Evolutionary conservation across 2,888 invertebrate genomes (phyloP).

Genomic region (Thera britannica): DNA sequence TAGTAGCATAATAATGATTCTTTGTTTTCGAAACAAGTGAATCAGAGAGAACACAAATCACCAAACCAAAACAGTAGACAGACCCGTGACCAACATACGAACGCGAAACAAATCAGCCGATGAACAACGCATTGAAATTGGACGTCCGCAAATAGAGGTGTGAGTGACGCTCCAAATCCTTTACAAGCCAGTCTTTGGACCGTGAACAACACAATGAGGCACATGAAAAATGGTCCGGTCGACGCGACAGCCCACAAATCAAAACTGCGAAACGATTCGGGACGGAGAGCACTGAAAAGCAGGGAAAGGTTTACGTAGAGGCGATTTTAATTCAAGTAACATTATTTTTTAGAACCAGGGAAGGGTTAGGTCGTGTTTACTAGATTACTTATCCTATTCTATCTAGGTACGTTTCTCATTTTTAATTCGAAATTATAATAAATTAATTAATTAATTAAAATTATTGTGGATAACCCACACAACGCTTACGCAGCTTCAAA

Average conservation of each 20-base stretch:
- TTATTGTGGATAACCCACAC: too few relatives aligned
- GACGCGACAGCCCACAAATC: slow-evolving; percentile 72
- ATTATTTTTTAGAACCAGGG: neutral
- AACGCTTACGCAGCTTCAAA: too few relatives aligned
- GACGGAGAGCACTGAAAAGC: slow-evolving; percentile 25
- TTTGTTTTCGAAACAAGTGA: neutral
- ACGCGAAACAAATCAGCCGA: slow-evolving; percentile 42
- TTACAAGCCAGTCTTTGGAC: slow-evolving; percentile 52
- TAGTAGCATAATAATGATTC: too few relatives aligned
- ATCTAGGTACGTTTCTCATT: too few relatives aligned
- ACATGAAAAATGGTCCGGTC: slow-evolving; percentile 71
- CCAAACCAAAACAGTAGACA: slow-evolving; percentile 1
- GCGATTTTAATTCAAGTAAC: neutral
- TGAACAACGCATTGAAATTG: slow-evolving; percentile 54
- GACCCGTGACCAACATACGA: slow-evolving; percentile 24
- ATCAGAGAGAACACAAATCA: neutral
- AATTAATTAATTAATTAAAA: too few relatives aligned
- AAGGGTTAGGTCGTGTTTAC: too few relatives aligned
- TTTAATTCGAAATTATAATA: too few relatives aligned
- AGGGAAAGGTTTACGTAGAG: neutral
- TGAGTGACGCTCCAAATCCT: slow-evolving; percentile 59
- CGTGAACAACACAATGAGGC: slow-evolving; percentile 71
- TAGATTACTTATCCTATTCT: too few relatives aligned
- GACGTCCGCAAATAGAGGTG: slow-evolving; percentile 51
- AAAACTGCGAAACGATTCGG: slow-evolving; percentile 67